Base-by-base conservation (phyloP, 1,140 invertebrate species). In the Choristoneura fumiferana region DNA sequence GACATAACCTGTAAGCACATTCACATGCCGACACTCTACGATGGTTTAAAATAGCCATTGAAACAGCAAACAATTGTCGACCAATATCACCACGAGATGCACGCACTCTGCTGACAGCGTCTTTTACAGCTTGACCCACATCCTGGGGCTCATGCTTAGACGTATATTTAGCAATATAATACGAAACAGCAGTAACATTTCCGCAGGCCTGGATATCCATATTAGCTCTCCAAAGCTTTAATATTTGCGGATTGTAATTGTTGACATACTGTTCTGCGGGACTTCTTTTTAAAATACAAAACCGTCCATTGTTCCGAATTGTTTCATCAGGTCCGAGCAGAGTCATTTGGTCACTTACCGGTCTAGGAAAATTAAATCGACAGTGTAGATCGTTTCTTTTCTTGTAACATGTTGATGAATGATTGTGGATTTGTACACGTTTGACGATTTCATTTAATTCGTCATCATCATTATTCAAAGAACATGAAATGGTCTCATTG, bases 1-100 rank as follows among this genome's bases (percentile, higher is more conserved):
- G 67, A 13, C 56, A 67, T 1, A 64, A 15, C 3, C 67, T 13
- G 29, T 61, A 67, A 22, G 64, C 64, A 12, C 35, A 57, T 68
- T 71, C 63, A n/a, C n/a, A n/a, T 1, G 45, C 37, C 0, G 61
- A 49, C 59, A 61, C 1, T 66, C 61, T 15, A 65, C 64, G 43
- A 53, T 67, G 57, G 10, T 10, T 14, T 3, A 64, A 35, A 39
- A 72, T 72, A 4, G 33, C 18, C 53, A 54, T 54, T 10, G 53
- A 54, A 2, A 54, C 53, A 10, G 53, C 8, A 54, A 54, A 37
- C 0, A 54, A 9, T 54, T 37, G 53, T 4, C 12, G 2, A 33
- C 53, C 36, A 4, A 35, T 15, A 37, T 0, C 1, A 37, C 34
- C 34, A 3, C 53, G 13, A 15, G 33, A 1, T 34, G 18, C 36